Evolutionary conservation across 1,140 invertebrate genomes (phyloP), one percentile per base, ranked within the genome.

Genomic region (Bombus confusus): DNA sequence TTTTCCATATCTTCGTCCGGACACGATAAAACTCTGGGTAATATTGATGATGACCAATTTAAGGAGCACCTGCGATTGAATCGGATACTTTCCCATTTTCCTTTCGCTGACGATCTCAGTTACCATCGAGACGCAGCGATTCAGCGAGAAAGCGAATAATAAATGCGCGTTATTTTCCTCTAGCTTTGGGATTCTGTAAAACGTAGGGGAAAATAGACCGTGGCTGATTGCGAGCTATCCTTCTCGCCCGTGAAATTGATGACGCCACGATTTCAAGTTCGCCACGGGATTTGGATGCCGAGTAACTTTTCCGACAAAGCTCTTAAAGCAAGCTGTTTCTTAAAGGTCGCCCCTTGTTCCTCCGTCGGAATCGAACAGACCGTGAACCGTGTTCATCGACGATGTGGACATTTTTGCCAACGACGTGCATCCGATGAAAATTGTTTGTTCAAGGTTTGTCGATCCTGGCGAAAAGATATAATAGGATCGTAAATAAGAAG

Each of bases 81-180:
- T 57, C 5, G 25, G 39, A 64, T 4, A 66, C 28, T 8, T 47
- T 4, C 4, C 43, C 41, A n/a, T 78, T 74, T 66, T 52, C 47
- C 31, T 25, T 59, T 8, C 31, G 73, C 73, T 57, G 41, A 73
- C 62, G 80, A 43, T 47, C 39, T 28, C n/a, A 18, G 15, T 39
- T 39, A 22, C 25, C 64, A 13, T 34, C n/a, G 1, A 25, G n/a
- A 5, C 22, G 59, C 59, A n/a, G 10, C 59, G 59, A 62, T 62
- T 81, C 68, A n/a, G 39, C 80, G 57, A 43, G 41, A n/a, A 28
- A 31, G 28, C 43, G 82, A 34, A 47, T 59, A 78, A 78, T 43
- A 43, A 57, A 78, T 68, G 62, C 57, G 31, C 69, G 79, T 39
- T 64, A 31, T 57, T 57, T 31, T 28, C 62, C 25, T 28, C 22